Evolutionary conservation across 2,797 vertebrate genomes (phyloP), one percentile per base, ranked within the genome.

Genomic region (Channallabes apus): DNA sequence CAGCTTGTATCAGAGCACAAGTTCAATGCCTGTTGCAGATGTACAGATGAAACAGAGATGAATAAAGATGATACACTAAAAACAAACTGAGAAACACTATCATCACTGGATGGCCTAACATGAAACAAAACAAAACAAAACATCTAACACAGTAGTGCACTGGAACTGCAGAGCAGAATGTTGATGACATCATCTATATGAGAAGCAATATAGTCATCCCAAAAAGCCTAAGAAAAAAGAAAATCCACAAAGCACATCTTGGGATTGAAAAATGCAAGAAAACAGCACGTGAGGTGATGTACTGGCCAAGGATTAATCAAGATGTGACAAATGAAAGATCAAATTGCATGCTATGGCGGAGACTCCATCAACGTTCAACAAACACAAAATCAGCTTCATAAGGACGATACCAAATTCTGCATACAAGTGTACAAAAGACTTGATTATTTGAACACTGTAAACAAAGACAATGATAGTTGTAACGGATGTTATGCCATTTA

Each of bases 201-300:
- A 80, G 85, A 46, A 88, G 82, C 22, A 90, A 90, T 71, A 71
- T 77, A 11, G 35, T 87, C 20, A 89, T 87, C n/a, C 78, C 65
- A 0, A 71, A 6, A 9, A 84, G 22, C 32, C 29, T 84, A 54
- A 77, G 61, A 20, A 59, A 61, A 61, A 17, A 61, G 58, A 78
- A 68, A 58, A 54, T 76, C 4, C 72, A 77, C 24, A 12, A 46
- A 51, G 80, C 38, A 9, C 80, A 81, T 54, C 35, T 81, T 7
- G 20, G 46, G 2, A 68, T 67, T 15, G 62, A 78, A 14, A 84
- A 77, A 32, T 78, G 27, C n/a, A 84, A 56, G 8, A 76, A 27
- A 56, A 65, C 72, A 68, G 61, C 46, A 22, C 0, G 22, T 62
- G 62, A 83, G 6, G 67, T 73, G n/a, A 64, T 83, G 35, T 82